Evolutionary conservation across 2,113 vertebrate genomes (phyloP).

Genomic region (Dipodomys merriami): DNA sequence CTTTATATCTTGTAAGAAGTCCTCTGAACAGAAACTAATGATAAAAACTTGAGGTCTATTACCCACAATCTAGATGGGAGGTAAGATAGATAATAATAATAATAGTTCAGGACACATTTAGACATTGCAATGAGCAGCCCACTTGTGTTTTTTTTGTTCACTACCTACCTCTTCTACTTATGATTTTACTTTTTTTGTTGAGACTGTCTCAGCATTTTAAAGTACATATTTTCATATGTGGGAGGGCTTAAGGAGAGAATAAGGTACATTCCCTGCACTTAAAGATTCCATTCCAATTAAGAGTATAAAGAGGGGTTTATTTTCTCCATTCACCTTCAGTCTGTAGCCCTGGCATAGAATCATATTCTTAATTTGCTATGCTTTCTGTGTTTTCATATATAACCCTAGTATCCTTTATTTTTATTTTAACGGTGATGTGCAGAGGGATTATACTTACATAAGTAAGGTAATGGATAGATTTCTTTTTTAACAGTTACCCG

Average conservation of each 20-base stretch:
- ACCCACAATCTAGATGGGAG: background rate
- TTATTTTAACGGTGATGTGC: no score
- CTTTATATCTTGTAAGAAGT: constrained; percentile 1
- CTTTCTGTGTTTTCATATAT: no score
- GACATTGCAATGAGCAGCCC: background rate
- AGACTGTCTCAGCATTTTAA: background rate
- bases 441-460: no score
- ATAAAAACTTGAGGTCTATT: constrained; percentile 16
- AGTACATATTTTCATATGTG: background rate
- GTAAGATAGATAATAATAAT: constrained; percentile 30
- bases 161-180: background rate
- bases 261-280: background rate
- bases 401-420: no score
- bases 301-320: background rate
- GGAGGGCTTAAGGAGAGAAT: background rate
- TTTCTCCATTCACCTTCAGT: no score
- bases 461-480: no score
- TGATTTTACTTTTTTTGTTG: background rate
- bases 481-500: no score
- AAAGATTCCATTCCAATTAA: background rate
- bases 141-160: background rate
- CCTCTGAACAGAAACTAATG: background rate
- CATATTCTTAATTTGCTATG: no score
- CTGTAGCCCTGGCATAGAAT: no score
- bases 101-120: background rate